Evolutionary conservation across 2,113 vertebrate species (phyloP).

Genomic region (Callipepla californica): DNA sequence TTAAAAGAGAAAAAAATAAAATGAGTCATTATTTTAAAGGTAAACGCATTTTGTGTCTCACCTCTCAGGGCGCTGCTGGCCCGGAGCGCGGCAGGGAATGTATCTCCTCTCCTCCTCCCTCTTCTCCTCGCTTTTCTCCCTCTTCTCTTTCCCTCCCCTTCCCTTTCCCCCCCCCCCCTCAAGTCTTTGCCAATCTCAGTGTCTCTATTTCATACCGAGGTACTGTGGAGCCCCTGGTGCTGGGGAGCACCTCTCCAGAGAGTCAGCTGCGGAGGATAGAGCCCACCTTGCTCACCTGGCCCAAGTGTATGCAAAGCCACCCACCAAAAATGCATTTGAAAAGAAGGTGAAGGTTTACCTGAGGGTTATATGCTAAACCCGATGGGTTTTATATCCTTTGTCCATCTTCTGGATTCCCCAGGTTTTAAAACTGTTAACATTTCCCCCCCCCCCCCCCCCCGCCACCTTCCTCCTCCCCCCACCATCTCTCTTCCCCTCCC

Average conservation of each 20-base stretch:
- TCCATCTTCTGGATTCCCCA: slow-evolving; percentile 52
- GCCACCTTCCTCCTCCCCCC: too few relatives aligned
- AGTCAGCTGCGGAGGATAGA: slow-evolving; percentile 28
- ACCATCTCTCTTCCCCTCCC: background rate
- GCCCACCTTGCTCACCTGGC: slow-evolving; percentile 59
- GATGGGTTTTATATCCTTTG: slow-evolving; percentile 31
- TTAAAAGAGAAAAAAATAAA: slow-evolving; percentile 93
- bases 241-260: slow-evolving; percentile 21
- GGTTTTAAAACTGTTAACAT: slow-evolving; percentile 74
- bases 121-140: background rate
- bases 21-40: slow-evolving; percentile 98
- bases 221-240: background rate
- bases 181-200: slow-evolving; percentile 32
- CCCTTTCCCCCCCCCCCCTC: background rate
- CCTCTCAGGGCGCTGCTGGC: slow-evolving; percentile 79
- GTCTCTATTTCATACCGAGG: slow-evolving; percentile 53
- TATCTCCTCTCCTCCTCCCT: slow-evolving; percentile 45
- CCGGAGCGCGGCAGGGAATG: slow-evolving; percentile 78
- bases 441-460: background rate
- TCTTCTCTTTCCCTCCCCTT: too few relatives aligned
- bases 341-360: slow-evolving; percentile 69
- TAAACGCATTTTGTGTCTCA: slow-evolving; percentile 82
- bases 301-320: slow-evolving; percentile 56
- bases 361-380: slow-evolving; percentile 68
- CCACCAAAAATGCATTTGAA: slow-evolving; percentile 69